Conservation (phyloP, 2,797 vertebrate genomes). For the Antennarius maculatus region DNA sequence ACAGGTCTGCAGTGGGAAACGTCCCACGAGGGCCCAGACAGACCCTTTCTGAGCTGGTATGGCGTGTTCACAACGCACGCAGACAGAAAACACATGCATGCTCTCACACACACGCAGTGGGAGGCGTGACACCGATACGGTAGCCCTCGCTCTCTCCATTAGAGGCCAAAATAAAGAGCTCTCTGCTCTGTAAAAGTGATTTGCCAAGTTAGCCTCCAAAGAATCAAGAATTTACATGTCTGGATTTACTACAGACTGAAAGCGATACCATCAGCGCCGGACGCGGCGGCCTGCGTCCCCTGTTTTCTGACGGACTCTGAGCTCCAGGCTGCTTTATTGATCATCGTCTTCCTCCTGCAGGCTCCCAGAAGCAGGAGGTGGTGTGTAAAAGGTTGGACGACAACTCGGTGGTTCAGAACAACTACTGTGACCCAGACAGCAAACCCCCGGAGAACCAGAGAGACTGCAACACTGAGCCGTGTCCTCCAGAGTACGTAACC, state of each 20-base stretch:
- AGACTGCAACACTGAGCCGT: constrained; percentile 94
- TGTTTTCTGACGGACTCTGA: constrained; percentile 37
- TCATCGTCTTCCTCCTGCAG: constrained; percentile 66
- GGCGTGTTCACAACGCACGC: constrained; percentile 21
- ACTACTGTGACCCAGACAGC: constrained; percentile 93
- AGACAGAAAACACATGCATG: constrained; percentile 15
- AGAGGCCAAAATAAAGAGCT: constrained; percentile 81
- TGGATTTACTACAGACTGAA: constrained; percentile 74
- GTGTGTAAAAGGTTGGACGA: constrained; percentile 96
- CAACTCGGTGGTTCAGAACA: constrained; percentile 95
- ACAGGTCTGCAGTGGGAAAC: constrained; percentile 67
- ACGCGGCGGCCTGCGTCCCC: constrained; percentile 21
- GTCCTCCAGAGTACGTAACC: constrained; percentile 93
- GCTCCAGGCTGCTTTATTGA: constrained; percentile 24
- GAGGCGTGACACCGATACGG: constrained; percentile 72
- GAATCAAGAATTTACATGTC: constrained; percentile 78
- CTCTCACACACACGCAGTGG: constrained; percentile 45
- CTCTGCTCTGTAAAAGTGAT: constrained; percentile 81
- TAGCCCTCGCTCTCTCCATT: constrained; percentile 67
- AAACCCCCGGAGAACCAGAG: constrained; percentile 96
- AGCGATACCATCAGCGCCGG: constrained; percentile 54
- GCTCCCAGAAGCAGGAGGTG: constrained; percentile 93
- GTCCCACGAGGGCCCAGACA: constrained; percentile 61
- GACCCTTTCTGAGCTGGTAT: constrained; percentile 62
- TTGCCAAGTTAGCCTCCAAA: constrained; percentile 79